Evolutionary conservation across 1,140 invertebrate species (phyloP).

Genomic region (Zaprionus africanus): DNA sequence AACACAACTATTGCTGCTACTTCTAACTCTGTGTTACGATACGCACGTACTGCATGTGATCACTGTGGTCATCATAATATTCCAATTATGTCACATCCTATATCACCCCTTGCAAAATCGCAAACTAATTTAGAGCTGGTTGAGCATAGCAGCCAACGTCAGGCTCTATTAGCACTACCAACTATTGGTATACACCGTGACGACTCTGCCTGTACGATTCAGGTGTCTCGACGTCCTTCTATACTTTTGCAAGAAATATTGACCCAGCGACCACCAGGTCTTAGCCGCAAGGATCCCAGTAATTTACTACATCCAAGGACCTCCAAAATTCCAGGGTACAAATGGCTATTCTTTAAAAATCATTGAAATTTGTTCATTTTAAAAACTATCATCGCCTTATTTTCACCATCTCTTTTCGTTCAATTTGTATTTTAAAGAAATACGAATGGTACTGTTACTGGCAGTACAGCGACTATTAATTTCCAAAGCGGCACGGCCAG

Average conservation of each 20-base stretch:
- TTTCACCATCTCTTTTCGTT: background rate
- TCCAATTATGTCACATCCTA: conserved; percentile 77
- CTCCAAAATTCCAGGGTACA: conserved; percentile 71
- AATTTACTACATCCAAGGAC: conserved; percentile 49
- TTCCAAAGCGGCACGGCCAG: conserved; percentile 62
- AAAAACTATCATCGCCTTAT: background rate
- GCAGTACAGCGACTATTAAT: conserved; percentile 78
- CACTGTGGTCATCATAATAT: conserved; percentile 77
- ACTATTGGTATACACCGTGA: conserved; percentile 52
- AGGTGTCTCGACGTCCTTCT: conserved; percentile 78
- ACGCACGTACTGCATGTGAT: conserved; percentile 74
- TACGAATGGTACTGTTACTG: conserved; percentile 67
- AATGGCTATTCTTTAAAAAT: background rate
- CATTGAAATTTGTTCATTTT: background rate
- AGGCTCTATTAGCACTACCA: conserved; percentile 63
- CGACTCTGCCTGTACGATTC: conserved; percentile 70
- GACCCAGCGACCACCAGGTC: conserved; percentile 81
- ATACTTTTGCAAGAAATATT: conserved; percentile 80
- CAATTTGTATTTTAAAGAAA: conserved; percentile 43
- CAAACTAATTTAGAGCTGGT: conserved; percentile 76
- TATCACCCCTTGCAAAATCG: conserved; percentile 78
- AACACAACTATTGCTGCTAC: conserved; percentile 35
- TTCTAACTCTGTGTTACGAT: conserved; percentile 64
- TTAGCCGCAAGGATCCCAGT: conserved; percentile 77
- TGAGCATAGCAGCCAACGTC: conserved; percentile 65